Conservation (phyloP, 2,888 invertebrate species). For the Zelleria hepariella region DNA sequence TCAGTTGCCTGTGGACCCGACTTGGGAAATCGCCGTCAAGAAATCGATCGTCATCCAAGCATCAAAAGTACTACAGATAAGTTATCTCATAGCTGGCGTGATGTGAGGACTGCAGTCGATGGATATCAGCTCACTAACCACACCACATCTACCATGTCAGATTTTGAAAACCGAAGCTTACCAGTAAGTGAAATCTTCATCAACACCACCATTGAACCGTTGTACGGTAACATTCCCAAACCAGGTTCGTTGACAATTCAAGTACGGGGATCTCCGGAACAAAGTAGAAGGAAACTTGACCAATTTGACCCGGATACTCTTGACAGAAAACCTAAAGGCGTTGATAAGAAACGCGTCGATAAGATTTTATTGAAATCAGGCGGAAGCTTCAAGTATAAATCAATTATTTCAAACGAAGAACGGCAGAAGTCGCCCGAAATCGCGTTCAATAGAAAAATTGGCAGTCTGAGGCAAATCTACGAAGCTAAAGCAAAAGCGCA, state of each 20-base stretch:
- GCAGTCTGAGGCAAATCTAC: constrained; percentile 83
- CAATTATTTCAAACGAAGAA: constrained; percentile 34
- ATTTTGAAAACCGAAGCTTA: constrained; percentile 43
- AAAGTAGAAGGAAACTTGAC: constrained; percentile 76
- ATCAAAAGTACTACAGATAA: constrained; percentile 13
- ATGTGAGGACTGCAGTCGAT: constrained; percentile 40
- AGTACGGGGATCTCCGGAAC: constrained; percentile 81
- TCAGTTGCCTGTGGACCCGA: constrained; percentile 55
- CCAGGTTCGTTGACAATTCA: constrained; percentile 87
- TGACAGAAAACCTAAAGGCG: constrained; percentile 78
- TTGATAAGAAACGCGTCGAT: constrained; percentile 53
- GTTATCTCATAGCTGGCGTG: constrained; percentile 56
- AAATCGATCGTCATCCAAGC: neutral
- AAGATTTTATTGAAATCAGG: constrained; percentile 75
- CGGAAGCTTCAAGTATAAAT: constrained; percentile 79
- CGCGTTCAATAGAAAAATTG: constrained; percentile 73
- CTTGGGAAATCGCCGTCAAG: constrained; percentile 32
- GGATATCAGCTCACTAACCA: constrained; percentile 17
- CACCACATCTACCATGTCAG: constrained; percentile 21
- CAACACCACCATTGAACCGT: constrained; percentile 66
- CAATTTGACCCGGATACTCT: constrained; percentile 89
- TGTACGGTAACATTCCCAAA: constrained; percentile 69
- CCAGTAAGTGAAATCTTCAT: constrained; percentile 80
- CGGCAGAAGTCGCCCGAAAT: constrained; percentile 35
- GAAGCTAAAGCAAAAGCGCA: constrained; percentile 76